Conservation (phyloP, 2,113 vertebrate species). For the Rostratula benghalensis region DNA sequence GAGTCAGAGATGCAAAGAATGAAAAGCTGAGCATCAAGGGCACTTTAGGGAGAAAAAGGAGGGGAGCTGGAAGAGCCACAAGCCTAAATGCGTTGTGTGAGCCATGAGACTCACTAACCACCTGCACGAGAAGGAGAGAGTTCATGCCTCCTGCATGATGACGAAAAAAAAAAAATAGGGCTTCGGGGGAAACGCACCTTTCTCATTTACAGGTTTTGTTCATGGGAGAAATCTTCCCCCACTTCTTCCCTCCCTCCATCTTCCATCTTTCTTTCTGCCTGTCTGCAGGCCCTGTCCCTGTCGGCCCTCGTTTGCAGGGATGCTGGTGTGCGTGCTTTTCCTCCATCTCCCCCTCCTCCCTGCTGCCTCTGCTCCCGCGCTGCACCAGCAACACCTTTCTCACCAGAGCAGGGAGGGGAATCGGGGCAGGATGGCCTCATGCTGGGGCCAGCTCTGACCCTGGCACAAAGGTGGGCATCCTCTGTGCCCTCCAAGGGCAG, state of each 20-base stretch:
- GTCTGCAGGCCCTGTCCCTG: neutral
- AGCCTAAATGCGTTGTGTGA: conserved; percentile 48
- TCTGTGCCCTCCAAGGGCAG: neutral
- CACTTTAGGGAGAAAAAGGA: conserved; percentile 43
- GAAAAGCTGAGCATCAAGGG: conserved; percentile 49
- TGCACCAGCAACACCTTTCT: neutral
- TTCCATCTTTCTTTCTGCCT: neutral
- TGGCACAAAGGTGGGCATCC: neutral
- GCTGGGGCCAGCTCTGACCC: neutral
- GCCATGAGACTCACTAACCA: neutral
- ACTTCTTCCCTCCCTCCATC: neutral
- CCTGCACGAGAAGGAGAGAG: neutral
- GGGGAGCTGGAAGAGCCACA: conserved; percentile 18
- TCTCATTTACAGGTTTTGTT: neutral
- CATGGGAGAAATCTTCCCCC: neutral
- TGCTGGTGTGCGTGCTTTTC: neutral
- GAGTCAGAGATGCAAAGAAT: neutral
- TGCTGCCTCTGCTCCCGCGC: neutral
- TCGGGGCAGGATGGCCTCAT: neutral
- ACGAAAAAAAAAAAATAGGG: neutral
- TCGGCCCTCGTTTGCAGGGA: neutral
- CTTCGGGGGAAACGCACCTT: neutral
- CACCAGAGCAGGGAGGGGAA: neutral
- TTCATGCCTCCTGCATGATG: neutral
- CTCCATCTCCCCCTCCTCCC: neutral